Conservation (phyloP, 2,888 invertebrate genomes). For the Lepidochitona cinerea region DNA sequence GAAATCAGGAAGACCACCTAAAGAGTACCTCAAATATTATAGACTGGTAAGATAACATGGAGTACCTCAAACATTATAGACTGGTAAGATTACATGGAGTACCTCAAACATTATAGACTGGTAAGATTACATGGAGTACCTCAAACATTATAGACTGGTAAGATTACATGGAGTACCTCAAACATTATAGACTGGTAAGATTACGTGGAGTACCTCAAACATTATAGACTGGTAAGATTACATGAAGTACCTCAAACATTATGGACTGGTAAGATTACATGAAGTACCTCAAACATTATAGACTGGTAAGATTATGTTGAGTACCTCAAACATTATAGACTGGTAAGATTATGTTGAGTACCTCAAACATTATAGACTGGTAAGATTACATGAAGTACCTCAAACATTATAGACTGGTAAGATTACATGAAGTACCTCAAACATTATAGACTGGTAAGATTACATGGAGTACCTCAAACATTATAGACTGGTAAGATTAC, state of each 20-base stretch:
- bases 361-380: not conserved
- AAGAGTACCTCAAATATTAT: conserved; percentile 84
- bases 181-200: not conserved
- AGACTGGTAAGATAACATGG: conserved; percentile 74
- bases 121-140: not conserved
- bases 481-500: not conserved
- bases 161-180: not conserved
- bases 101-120: not conserved
- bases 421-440: not conserved
- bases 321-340: not conserved
- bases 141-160: not conserved
- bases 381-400: not conserved
- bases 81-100: not conserved
- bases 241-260: not conserved
- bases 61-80: not conserved
- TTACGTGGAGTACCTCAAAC: not conserved
- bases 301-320: not conserved
- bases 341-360: not conserved
- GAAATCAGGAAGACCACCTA: conserved; percentile 83
- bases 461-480: not conserved
- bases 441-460: not conserved
- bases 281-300: not conserved
- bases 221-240: not conserved
- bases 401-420: not conserved
- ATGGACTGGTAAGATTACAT: not conserved